Evolutionary conservation across 2,888 invertebrate species (phyloP).

Genomic region (Ischnus inquisitorius): DNA sequence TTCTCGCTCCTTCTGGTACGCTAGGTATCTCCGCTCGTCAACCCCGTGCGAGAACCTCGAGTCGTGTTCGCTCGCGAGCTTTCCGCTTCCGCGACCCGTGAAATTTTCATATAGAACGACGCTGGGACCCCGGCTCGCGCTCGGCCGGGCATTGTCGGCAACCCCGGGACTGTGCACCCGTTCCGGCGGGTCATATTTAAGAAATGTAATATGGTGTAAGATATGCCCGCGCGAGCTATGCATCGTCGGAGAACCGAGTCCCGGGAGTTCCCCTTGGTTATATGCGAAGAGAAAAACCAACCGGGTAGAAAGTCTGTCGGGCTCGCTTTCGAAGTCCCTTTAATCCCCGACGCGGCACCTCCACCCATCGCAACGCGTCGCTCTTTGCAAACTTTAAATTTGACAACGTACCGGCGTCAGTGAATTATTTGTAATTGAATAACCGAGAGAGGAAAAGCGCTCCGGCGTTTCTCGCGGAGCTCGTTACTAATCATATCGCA

Average conservation of each 20-base stretch:
- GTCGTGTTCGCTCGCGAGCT: slow-evolving; percentile 71
- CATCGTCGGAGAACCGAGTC: slow-evolving; percentile 68
- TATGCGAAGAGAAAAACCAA: slow-evolving; percentile 30
- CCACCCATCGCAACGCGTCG: background rate
- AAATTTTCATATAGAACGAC: slow-evolving; percentile 82
- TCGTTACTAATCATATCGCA: background rate
- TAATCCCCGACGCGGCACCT: slow-evolving; percentile 72
- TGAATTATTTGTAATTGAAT: slow-evolving; percentile 46
- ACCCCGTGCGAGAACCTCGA: slow-evolving; percentile 40
- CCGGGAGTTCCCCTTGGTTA: slow-evolving; percentile 7
- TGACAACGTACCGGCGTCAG: slow-evolving; percentile 62
- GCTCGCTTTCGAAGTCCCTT: slow-evolving; percentile 74
- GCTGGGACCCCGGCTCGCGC: slow-evolving; percentile 57
- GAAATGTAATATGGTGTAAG: slow-evolving; percentile 82
- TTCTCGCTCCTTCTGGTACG: slow-evolving; percentile 42
- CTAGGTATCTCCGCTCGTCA: slow-evolving; percentile 55
- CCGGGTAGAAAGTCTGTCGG: slow-evolving; percentile 36
- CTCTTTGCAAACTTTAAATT: slow-evolving; percentile 73
- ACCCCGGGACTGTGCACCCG: slow-evolving; percentile 46
- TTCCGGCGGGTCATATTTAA: slow-evolving; percentile 77
- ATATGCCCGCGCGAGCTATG: slow-evolving; percentile 75
- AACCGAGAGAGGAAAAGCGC: background rate
- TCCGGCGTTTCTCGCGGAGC: background rate
- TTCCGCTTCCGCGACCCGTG: slow-evolving; percentile 80
- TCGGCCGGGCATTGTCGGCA: slow-evolving; percentile 55